phyloP scores from a whole-genome alignment of 2,113 vertebrate species.

The Edolisoma coerulescens region DNA sequence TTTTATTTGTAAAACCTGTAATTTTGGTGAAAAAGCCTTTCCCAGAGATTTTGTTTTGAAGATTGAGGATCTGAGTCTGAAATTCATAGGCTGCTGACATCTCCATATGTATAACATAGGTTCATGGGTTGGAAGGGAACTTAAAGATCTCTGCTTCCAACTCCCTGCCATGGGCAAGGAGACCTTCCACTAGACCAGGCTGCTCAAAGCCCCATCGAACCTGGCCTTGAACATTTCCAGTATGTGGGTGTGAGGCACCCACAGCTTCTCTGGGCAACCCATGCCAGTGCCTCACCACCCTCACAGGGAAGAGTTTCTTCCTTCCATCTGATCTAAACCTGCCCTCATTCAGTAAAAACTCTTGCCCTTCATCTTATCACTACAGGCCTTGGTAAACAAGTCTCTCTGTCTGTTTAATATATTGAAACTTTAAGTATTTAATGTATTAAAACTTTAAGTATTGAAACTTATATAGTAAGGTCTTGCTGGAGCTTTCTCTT shows the following conservation, averaged over 20 bases:
- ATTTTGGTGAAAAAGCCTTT: neutral
- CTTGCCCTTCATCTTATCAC: neutral
- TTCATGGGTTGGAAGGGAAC: neutral
- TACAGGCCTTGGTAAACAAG: neutral
- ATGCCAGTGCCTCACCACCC: neutral
- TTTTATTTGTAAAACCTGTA: neutral
- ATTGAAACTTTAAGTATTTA: neutral
- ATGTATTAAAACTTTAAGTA: neutral
- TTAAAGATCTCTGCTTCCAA: neutral
- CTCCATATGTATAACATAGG: neutral
- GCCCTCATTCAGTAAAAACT: neutral
- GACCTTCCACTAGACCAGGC: neutral
- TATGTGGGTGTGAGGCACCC: neutral
- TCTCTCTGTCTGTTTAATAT: neutral
- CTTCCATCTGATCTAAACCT: neutral
- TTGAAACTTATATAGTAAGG: neutral
- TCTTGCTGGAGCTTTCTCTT: neutral
- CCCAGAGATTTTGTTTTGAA: neutral
- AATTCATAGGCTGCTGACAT: neutral
- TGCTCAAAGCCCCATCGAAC: neutral
- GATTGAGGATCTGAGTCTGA: neutral
- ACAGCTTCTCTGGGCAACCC: neutral
- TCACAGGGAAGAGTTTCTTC: neutral
- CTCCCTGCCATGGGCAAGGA: accelerated
- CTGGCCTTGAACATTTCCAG: neutral